Percentiles rank a stretch among this genome's conserved stretches.
Evolutionary conservation across 2,888 invertebrate species (phyloP).

Genomic region (Bhutanitis thaidina): DNA sequence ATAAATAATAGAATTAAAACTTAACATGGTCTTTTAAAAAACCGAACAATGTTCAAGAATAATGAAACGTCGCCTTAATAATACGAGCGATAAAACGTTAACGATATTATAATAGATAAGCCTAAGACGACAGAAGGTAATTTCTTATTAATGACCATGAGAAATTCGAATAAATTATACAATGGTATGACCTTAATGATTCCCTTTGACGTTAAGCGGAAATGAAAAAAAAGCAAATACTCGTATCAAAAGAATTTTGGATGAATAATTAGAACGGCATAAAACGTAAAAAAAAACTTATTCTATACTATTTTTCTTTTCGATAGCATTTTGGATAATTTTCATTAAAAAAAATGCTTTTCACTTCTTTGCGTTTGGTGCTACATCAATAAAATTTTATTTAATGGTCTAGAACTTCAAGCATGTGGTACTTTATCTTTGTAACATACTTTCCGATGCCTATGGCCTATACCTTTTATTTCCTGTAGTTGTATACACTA

Average conservation of each 20-base stretch:
- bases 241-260: slow-evolving; percentile 6
- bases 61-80: neutral
- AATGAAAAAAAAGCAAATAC: neutral
- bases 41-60: neutral
- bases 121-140: slow-evolving; percentile 13
- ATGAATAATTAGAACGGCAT: slow-evolving; percentile 3
- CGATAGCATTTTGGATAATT: too few species aligned
- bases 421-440: too few species aligned
- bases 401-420: too few species aligned
- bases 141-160: slow-evolving; percentile 19
- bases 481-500: too few species aligned
- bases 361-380: too few species aligned
- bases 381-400: too few species aligned
- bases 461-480: too few species aligned
- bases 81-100: slow-evolving; percentile 2
- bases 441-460: too few species aligned
- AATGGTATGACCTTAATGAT: slow-evolving; percentile 17
- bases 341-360: too few species aligned
- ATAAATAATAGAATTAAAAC: too few species aligned
- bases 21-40: neutral
- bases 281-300: neutral
- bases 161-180: slow-evolving; percentile 18
- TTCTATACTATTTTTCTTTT: neutral
- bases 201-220: slow-evolving; percentile 7
- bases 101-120: slow-evolving; percentile 17